A percentile compares a stretch with the other conserved stretches of the same genome.
Conservation (phyloP, 2,113 vertebrate genomes). For the Catharus fuscescens region DNA sequence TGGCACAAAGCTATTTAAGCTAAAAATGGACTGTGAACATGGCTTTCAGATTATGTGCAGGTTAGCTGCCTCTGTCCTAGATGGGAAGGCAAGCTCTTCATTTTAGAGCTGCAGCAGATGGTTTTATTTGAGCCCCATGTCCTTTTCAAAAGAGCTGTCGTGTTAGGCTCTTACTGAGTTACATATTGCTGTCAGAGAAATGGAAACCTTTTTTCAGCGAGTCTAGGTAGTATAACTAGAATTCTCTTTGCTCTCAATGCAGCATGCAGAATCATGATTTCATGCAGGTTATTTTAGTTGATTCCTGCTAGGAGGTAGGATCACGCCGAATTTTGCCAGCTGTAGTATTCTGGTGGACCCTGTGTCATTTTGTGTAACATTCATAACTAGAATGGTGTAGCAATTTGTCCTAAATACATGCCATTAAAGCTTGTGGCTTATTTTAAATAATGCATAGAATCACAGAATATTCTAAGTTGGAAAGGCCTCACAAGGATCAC, state of each 20-base stretch:
- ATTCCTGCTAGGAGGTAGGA: not conserved
- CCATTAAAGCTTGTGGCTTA: not conserved
- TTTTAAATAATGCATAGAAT: not conserved
- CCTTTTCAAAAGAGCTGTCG: constrained; percentile 21
- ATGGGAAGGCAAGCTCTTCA: not conserved
- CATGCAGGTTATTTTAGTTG: constrained; percentile 21
- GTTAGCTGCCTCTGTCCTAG: not conserved
- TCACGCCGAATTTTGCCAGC: not conserved
- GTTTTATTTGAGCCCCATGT: constrained; percentile 32
- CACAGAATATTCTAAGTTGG: not conserved
- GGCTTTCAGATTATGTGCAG: not conserved
- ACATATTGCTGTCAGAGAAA: constrained; percentile 8
- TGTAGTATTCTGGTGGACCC: not conserved
- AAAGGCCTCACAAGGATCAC: not conserved
- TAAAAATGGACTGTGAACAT: not conserved
- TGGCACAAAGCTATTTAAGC: not conserved
- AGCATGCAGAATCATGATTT: constrained; percentile 4
- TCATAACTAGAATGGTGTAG: not conserved
- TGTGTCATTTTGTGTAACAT: not conserved
- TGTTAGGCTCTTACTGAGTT: constrained; percentile 20
- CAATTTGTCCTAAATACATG: not conserved
- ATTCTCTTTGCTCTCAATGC: not conserved
- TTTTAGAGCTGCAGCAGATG: constrained; percentile 36
- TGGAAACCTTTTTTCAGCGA: not conserved
- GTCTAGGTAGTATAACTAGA: not conserved